Conservation (phyloP, 2,888 invertebrate species). For the Ennomos erosarius region DNA sequence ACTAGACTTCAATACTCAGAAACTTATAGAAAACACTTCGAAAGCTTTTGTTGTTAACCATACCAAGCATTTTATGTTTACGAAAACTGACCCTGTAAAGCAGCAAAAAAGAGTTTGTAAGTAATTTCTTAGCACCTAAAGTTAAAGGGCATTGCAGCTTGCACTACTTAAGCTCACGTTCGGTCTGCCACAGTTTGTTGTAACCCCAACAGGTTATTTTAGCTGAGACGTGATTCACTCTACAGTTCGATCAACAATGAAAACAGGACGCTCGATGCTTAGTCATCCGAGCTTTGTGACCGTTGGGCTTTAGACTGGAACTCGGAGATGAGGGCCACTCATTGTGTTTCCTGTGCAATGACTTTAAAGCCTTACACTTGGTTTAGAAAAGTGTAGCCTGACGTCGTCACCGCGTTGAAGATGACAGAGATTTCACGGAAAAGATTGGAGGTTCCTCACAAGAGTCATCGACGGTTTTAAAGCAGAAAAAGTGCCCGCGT, state of each 20-base stretch:
- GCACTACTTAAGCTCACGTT: slow-evolving; percentile 13
- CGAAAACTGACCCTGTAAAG: too few relatives aligned
- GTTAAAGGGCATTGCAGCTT: neutral
- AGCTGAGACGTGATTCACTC: slow-evolving; percentile 40
- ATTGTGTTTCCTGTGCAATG: slow-evolving; percentile 15
- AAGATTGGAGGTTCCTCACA: too few relatives aligned
- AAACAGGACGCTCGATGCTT: slow-evolving; percentile 60
- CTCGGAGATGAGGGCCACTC: slow-evolving; percentile 27
- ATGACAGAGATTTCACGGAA: too few relatives aligned
- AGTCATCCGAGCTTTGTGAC: slow-evolving; percentile 55
- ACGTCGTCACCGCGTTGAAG: too few relatives aligned
- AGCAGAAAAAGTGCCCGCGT: too few relatives aligned
- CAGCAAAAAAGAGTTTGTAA: too few relatives aligned
- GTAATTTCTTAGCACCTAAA: neutral
- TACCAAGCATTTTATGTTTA: too few relatives aligned
- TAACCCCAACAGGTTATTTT: slow-evolving; percentile 33
- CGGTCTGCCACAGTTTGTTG: slow-evolving; percentile 25
- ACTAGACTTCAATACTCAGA: too few relatives aligned
- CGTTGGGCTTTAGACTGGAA: slow-evolving; percentile 21
- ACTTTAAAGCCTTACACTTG: neutral
- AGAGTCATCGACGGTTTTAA: too few relatives aligned
- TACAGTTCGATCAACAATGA: slow-evolving; percentile 62
- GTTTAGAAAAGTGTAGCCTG: too few relatives aligned
- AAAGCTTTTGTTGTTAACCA: too few relatives aligned
- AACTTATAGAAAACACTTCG: too few relatives aligned